Base-by-base conservation (phyloP, 2,888 invertebrate species). In the Thera obeliscata region DNA sequence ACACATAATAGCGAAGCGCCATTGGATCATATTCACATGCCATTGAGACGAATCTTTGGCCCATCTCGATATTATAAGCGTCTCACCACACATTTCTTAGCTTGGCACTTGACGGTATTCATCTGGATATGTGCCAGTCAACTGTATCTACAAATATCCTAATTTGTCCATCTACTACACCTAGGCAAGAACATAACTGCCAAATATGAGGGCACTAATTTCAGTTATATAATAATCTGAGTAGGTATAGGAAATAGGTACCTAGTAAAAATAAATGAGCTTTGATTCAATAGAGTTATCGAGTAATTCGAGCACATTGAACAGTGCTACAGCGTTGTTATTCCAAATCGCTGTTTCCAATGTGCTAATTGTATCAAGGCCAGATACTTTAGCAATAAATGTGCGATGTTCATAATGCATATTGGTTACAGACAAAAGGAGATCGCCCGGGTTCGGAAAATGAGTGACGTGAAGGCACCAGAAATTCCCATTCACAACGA, bases 401-500 rank as follows among this genome's bases (percentile, higher is more conserved):
- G 56, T 60, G 65, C 70, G 62, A 76, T 70, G 38, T 67, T 64
- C 33, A 56, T 60, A 76, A 75, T 71, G 58, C 33, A 56, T 60
- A 76, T 76, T 71, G 58, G 66, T 91, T 89, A 57, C 88, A 93
- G 93, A 66, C 93, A 93, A 89, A 93, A 81, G 78, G 92, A 91
- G 86, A 81, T 93, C 61, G 86, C 93, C 46, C 83, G 91, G 58
- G 81, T 89, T 43, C 83, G 93, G 12, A 93, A 91, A 81, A 71
- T 93, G 38, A 93, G 93, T 62, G 88, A 90, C 22, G 86, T 86
- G 2, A 93, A 89, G 78, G 84, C 88, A 3, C 91, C 91, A 11
- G 93, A 91, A 74, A 82, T 90, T 3, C 92, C 92, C 9, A 87
- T 93, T 58, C 76, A 93, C 76, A 94, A 91, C 70, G 98, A 98